Percentiles rank a stretch among this genome's conserved stretches.
phyloP scores from a whole-genome alignment of 2,888 invertebrate species.

The Drosophila testacea region DNA sequence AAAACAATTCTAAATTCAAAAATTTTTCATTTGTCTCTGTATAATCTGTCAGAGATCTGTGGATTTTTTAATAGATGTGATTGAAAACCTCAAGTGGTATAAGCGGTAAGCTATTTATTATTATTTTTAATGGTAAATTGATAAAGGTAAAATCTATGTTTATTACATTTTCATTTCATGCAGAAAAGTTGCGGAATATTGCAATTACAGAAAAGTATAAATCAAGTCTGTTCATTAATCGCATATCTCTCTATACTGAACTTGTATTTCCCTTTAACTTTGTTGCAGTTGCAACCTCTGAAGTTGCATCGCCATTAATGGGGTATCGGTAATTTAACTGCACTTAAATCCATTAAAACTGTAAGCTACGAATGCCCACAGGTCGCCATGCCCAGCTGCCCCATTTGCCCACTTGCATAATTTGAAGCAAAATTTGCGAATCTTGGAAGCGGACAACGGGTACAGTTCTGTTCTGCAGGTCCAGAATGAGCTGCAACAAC shows the following conservation, averaged over 20 bases:
- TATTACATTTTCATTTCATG: background rate
- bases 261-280: background rate
- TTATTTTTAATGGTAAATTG: too few relatives aligned
- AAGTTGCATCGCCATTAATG: background rate
- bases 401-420: slow-evolving; percentile 55
- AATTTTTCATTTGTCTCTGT: background rate
- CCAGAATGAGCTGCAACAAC: background rate
- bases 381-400: slow-evolving; percentile 2
- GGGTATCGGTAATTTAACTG: slow-evolving; percentile 3
- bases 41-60: background rate
- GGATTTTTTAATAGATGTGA: too few relatives aligned
- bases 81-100: too few relatives aligned
- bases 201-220: too few relatives aligned
- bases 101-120: too few relatives aligned
- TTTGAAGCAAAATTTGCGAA: slow-evolving; percentile 45
- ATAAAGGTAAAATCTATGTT: too few relatives aligned
- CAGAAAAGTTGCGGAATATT: too few relatives aligned
- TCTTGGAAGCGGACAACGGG: slow-evolving; percentile 1
- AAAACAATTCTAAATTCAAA: background rate
- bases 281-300: background rate
- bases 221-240: background rate
- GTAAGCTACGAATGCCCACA: background rate
- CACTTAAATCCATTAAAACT: slow-evolving; percentile 11
- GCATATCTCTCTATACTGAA: background rate
- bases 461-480: slow-evolving; percentile 2